Base-by-base conservation (phyloP, 2,113 vertebrate genomes). In the Tyto alba region DNA sequence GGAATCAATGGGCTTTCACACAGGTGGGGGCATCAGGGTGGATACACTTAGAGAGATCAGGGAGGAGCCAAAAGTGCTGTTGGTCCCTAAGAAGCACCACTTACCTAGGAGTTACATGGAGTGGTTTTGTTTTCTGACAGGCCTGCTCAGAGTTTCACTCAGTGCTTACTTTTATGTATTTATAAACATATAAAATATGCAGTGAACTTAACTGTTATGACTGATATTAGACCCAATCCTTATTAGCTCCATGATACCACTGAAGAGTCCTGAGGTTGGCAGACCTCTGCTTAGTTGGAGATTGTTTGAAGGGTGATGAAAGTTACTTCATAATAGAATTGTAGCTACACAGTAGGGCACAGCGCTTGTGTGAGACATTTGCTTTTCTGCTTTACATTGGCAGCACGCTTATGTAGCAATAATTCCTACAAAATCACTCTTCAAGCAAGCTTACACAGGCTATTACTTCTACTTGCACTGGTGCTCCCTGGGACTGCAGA, bases 81-180 rank as follows among this genome's bases (percentile, higher is more conserved):
- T 76, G 80, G 16, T 82, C 20, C 19, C 8, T 52, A 9, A 38
- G 60, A 80, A 63, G 7, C 50, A 25, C 16, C 7, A 14, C 56
- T 75, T 82, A 47, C 36, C 55, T 76, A 45, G 29, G 41, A 40
- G 26, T 57, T 85, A 55, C 0, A 4, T 62, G 26, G 26, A 47
- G 18, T 74, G 17, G 20, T 41, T 95, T 93, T 66, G 32, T 82
- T 93, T 90, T 63, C 80, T 92, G 80, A 78, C n/a, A 40, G 30
- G 19, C 53, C 45, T 50, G 47, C 63, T 85, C 53, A 53, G 43
- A 59, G 13, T 89, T 88, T 89, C 41, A 55, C 30, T 85, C 57
- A 52, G 3, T 74, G 26, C 84, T 95, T 84, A 29, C 64, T 81
- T 84, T 75, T 71, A 30, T 2, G 1, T 73, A 45, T 74, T n/a